Base-by-base conservation (phyloP, 2,113 vertebrate species). In the Nothoprocta perdicaria region DNA sequence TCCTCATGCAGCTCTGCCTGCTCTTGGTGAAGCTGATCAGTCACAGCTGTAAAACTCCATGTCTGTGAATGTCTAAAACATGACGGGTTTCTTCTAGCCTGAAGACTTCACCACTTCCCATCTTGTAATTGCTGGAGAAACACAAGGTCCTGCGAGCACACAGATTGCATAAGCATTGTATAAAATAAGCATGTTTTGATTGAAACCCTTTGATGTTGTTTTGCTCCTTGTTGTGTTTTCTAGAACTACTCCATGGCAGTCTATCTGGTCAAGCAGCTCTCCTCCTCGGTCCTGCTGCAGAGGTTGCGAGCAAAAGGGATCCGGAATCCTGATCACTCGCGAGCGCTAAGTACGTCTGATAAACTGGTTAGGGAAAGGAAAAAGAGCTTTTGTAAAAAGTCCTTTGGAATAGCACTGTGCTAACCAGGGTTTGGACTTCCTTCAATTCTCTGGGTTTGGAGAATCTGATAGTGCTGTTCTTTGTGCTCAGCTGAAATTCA, bases 241-340 rank as follows among this genome's bases (percentile, higher is more conserved):
- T 97, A 99, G 99, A 99, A 98, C 97, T 99, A 99, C 97, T 99
- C 99, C 80, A 98, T 99, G 99, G 99, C 99, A 12, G 99, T 99
- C 46, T 99, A 99, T 97, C 97, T 99, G 93, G 99, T 99, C 94
- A 99, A 99, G 97, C 99, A 99, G 97, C 98, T 99, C 96, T 99
- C 99, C 38, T 99, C 99, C 79, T 98, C 99, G 23, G 98, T 99
- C 83, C 97, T 99, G 92, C 96, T 99, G 95, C 99, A 99, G 98
- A 98, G 99, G 96, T 98, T 99, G 95, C 98, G 99, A 91, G 98
- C 98, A 41, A 99, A 99, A 98, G 99, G 99, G 87, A 99, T 99
- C 96, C 98, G 99, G 96, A 99, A 99, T 97, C 99, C 99, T 12
- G 99, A 99, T 97, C 99, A 99, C 98, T 99, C 99, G 95, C 98